Conservation (phyloP, 35 echinoderm and acorn worm species). For the Ophiothrix spiculata region DNA sequence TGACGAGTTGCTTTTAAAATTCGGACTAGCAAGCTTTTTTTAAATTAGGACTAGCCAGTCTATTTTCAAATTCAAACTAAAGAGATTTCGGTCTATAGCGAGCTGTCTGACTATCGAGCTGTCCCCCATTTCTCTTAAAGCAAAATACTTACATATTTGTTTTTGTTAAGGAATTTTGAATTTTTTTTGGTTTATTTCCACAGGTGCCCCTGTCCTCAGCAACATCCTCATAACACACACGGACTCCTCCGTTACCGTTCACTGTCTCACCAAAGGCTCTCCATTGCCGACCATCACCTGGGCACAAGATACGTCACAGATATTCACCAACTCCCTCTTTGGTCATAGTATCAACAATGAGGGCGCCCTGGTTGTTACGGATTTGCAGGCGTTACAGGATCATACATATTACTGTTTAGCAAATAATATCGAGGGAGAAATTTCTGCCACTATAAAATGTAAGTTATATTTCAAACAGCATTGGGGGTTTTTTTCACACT, state of each 20-base stretch:
- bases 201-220: constrained; percentile 50
- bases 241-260: constrained; percentile 38
- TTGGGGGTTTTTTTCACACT: too few relatives aligned
- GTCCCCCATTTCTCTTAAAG: not conserved
- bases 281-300: constrained; percentile 49
- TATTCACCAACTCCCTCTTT: constrained; percentile 6
- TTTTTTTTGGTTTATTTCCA: too few relatives aligned
- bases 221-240: constrained; percentile 2
- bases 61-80: too few relatives aligned
- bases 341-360: constrained; percentile 51
- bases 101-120: not conserved
- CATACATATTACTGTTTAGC: constrained; percentile 56
- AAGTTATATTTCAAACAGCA: too few relatives aligned
- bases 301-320: constrained; percentile 12
- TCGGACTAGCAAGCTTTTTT: too few relatives aligned
- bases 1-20: too few relatives aligned
- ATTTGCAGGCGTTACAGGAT: constrained; percentile 15
- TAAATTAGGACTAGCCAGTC: too few relatives aligned
- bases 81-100: too few relatives aligned
- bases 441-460: constrained; percentile 3
- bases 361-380: constrained; percentile 44
- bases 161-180: too few relatives aligned
- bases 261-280: constrained; percentile 66
- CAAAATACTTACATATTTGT: not conserved
- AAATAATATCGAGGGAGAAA: constrained; percentile 47